Evolutionary conservation across 2,113 vertebrate genomes (phyloP), one percentile per base, ranked within the genome.

Genomic region (Pelusios castaneus): DNA sequence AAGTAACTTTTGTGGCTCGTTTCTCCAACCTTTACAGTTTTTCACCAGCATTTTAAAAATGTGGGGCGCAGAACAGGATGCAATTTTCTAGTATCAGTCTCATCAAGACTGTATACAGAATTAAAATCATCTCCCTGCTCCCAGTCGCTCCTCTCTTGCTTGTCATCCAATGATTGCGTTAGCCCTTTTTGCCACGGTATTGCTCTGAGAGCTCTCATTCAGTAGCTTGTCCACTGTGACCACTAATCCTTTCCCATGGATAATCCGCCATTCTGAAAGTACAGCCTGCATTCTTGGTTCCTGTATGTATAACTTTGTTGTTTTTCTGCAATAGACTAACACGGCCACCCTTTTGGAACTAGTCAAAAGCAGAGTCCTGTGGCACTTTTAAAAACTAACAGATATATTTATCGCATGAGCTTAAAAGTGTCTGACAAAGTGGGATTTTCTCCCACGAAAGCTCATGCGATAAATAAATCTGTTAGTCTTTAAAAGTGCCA

Each of bases 171-270:
- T 4, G 38, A 43, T 73, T 12, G 24, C 38, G 7, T 41, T 56
- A 10, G 0, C 49, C 73, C 25, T 73, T 75, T 93, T 86, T 54
- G 41, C n/a, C 38, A 10, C 82, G 41, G 70, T 27, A 1, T 63
- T 67, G 82, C 47, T 45, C 83, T 2, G 43, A 0, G 0, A 58
- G 19, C 70, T 89, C 10, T 1, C 2, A 5, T 82, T 27, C 79
- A 79, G 81, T 41, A 88, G 13, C 51, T 91, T 80, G 47, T n/a
- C 63, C 22, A 56, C 6, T 5, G 0, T 52, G 52, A 87, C 77
- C 80, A 82, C 88, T 58, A 67, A 85, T 63, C 38, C 77, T 87
- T 80, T 60, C 45, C 52, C 77, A 82, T 63, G 5, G 34, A 29
- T 56, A 29, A 29, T 13, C 58, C 58, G 27, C 58, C 60, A 79